Base-by-base conservation (phyloP, 2,797 vertebrate species). In the Pyrrhura leucotis region DNA sequence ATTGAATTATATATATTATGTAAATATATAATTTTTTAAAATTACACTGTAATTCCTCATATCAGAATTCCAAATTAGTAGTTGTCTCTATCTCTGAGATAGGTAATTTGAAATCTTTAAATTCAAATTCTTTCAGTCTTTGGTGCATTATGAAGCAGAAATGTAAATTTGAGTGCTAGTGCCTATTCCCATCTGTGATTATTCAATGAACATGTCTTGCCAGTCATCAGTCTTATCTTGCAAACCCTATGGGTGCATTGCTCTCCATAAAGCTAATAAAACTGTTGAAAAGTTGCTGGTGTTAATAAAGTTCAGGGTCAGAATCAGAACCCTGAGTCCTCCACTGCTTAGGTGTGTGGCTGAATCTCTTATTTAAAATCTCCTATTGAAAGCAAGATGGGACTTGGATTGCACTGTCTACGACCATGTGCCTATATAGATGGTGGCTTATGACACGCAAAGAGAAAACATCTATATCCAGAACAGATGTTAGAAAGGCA, bases 391-490 rank as follows among this genome's bases (percentile, higher is more conserved):
- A 73, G 22, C 7, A 21, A 18, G 18, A 20, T 47, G 23, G 17
- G 22, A 62, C 8, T 33, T 58, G 33, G 22, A 17, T 20, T 48
- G 37, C 31, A 44, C 11, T 35, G 5, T 45, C 56, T 67, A 15
- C 12, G 7, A 19, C 14, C 7, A 10, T 39, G 12, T 18, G 23
- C 14, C 5, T 59, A 0, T 14, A 8, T 1, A 31, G 14, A 9
- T n/a, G 15, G 29, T 23, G 26, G 8, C 2, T 81, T 47, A 42
- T 7, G 17, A 19, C 22, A 21, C 2, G 1, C 6, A 67, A 67
- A 71, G 11, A 26, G 25, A 65, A 54, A 91, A 45, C 18, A 72
- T 14, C 12, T 1, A 10, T 14, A 73, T 25, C 7, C 42, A 56
- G 25, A 44, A 7, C 5, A 48, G 33, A 33, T 65, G 33, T 26